Evolutionary conservation across 1,140 invertebrate genomes (phyloP).

Genomic region (Littorina saxatilis): DNA sequence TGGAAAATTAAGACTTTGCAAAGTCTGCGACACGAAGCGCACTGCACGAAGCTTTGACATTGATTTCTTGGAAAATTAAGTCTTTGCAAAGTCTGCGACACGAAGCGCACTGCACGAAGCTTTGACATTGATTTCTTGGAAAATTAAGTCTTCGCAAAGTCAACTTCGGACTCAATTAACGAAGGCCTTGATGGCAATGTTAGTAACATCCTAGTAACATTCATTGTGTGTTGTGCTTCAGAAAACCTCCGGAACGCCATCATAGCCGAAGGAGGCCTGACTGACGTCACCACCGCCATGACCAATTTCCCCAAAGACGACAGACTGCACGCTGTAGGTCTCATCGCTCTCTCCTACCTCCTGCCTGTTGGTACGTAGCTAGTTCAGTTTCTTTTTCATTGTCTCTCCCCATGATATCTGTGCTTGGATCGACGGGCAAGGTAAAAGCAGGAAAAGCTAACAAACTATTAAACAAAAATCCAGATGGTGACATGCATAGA

Average conservation of each 20-base stretch:
- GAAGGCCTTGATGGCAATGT: no score
- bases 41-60: no score
- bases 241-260: constrained; percentile 7
- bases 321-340: constrained; percentile 31
- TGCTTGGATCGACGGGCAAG: not conserved
- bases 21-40: no score
- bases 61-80: no score
- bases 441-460: not conserved
- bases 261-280: not conserved
- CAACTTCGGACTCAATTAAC: no score
- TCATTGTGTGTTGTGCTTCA: not conserved
- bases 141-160: no score
- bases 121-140: no score
- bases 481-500: not conserved
- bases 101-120: no score
- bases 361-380: constrained; percentile 29
- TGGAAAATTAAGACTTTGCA: no score
- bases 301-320: constrained; percentile 19
- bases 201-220: no score
- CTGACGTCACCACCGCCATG: constrained; percentile 21
- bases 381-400: not conserved
- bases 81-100: no score
- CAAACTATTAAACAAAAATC: not conserved
- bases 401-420: not conserved
- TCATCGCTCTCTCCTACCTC: constrained; percentile 34